Evolutionary conservation across 2,888 invertebrate genomes (phyloP).

Genomic region (Melanargia galathea): DNA sequence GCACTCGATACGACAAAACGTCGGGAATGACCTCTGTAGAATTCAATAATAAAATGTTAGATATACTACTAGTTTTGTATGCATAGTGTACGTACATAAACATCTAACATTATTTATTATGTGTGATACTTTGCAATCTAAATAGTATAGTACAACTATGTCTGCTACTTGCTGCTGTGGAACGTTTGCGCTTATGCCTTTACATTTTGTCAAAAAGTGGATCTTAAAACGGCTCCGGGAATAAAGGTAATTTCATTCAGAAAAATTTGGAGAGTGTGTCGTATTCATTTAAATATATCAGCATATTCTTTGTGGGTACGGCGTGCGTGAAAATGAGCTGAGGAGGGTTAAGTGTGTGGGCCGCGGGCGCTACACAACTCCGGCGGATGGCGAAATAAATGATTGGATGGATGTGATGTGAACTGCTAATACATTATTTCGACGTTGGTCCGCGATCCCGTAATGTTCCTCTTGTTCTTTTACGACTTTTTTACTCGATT

Average conservation of each 20-base stretch:
- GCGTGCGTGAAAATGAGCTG: conserved; percentile 60
- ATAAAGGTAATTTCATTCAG: conserved; percentile 73
- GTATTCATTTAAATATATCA: conserved; percentile 75
- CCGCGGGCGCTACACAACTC: conserved; percentile 42
- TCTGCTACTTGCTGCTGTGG: neutral
- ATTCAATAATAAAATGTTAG: neutral
- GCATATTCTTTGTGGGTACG: conserved; percentile 62
- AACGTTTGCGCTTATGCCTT: neutral
- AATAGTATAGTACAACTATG: neutral
- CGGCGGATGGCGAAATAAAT: conserved; percentile 52
- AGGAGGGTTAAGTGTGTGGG: conserved; percentile 51
- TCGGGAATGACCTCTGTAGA: neutral
- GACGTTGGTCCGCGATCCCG: conserved; percentile 35
- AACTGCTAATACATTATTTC: conserved; percentile 31
- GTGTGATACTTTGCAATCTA: neutral
- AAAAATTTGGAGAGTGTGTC: conserved; percentile 47
- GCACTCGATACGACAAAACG: neutral
- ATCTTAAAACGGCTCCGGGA: conserved; percentile 55
- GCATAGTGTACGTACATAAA: too few relatives aligned
- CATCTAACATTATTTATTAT: too few relatives aligned
- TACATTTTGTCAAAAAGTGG: conserved; percentile 1
- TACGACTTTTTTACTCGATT: too few relatives aligned
- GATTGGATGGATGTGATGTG: conserved; percentile 42
- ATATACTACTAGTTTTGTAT: too few relatives aligned
- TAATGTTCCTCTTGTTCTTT: conserved; percentile 36